phyloP scores from a whole-genome alignment of 2,797 vertebrate genomes.

The Falco berigora region DNA sequence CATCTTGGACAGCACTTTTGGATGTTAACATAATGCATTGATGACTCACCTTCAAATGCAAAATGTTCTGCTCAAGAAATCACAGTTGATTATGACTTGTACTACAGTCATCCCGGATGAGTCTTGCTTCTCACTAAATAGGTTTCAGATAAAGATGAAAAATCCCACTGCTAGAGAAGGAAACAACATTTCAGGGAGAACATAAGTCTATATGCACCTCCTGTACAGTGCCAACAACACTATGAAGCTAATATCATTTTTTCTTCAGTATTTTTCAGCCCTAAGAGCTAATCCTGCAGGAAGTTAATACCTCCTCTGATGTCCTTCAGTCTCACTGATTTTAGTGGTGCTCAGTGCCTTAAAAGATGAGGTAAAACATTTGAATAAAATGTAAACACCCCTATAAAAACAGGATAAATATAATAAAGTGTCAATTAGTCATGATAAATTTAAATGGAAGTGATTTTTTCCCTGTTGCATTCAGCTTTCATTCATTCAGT shows the following conservation, averaged over 20 bases:
- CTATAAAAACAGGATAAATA: background rate
- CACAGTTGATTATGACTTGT: background rate
- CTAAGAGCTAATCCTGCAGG: background rate
- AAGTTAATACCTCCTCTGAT: background rate
- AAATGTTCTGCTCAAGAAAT: conserved; percentile 6
- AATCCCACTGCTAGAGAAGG: background rate
- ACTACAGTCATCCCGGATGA: background rate
- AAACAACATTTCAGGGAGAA: background rate
- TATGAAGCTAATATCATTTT: background rate
- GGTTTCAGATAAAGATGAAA: background rate
- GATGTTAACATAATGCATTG: background rate
- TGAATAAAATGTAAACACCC: background rate
- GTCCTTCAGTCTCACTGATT: background rate
- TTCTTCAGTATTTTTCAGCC: background rate
- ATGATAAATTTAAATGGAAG: background rate
- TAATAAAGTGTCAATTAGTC: background rate
- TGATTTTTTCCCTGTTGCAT: background rate
- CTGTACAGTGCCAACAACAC: background rate
- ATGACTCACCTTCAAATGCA: conserved; percentile 13
- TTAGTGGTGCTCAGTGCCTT: background rate
- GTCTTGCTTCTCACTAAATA: background rate
- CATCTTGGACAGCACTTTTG: background rate
- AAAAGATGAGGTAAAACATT: background rate
- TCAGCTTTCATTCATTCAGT: background rate
- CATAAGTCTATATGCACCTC: background rate